Percentiles rank a stretch among this genome's conserved stretches.
These are phyloP conservation scores for Laticauda laticaudata DNA, from an alignment of 2,113 vertebrate species.

Conservation along the genomic window DNA sequence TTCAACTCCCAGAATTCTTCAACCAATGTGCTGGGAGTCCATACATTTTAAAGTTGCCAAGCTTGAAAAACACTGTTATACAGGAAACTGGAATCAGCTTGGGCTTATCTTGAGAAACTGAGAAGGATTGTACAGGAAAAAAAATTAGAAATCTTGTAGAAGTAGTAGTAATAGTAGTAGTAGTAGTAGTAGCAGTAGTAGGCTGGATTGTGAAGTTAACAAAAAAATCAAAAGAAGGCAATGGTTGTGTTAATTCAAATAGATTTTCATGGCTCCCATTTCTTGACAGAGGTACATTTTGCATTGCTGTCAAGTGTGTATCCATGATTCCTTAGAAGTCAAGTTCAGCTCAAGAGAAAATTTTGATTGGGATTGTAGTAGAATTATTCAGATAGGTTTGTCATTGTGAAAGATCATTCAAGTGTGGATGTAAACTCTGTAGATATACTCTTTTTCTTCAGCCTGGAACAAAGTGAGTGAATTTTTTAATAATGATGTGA, in stretches of 20 bases:
- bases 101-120: background rate
- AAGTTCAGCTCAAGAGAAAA: background rate
- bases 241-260: background rate
- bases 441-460: accelerated
- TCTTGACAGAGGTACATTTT: background rate
- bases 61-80: background rate
- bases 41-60: background rate
- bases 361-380: background rate
- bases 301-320: background rate
- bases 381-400: background rate
- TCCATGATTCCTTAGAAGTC: background rate
- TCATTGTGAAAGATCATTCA: background rate
- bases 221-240: background rate
- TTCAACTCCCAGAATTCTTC: background rate
- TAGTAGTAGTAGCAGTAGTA: background rate
- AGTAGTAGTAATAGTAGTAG: no score
- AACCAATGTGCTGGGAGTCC: background rate
- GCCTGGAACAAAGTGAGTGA: background rate
- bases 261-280: background rate
- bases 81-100: background rate
- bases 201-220: background rate
- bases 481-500: background rate
- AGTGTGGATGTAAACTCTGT: background rate
- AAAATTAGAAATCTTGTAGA: background rate
- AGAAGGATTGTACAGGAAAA: background rate